Conservation (phyloP, 2,797 vertebrate species). For the Myoxocephalus aenaeus region DNA sequence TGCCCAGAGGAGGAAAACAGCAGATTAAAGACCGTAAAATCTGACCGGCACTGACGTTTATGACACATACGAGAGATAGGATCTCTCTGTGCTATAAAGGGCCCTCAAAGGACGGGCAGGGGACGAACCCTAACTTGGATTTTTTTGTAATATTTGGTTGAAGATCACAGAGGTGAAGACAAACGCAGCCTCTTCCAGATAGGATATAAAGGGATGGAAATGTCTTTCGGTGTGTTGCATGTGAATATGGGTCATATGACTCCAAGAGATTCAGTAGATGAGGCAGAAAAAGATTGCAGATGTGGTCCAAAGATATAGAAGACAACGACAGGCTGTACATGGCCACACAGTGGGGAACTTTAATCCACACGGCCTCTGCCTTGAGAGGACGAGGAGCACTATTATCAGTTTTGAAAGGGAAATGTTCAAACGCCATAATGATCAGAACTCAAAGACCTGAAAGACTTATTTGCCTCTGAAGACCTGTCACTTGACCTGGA, state of each 20-base stretch:
- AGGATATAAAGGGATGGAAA: conserved; percentile 25
- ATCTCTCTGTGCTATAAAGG: conserved; percentile 4
- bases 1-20: conserved; percentile 22
- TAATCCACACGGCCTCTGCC: neutral
- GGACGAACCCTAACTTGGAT: conserved; percentile 17
- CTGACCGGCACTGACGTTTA: neutral
- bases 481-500: neutral
- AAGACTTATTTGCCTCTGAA: neutral
- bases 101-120: conserved; percentile 14
- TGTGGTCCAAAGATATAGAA: conserved; percentile 22
- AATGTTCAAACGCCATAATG: neutral
- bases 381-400: neutral
- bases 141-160: neutral
- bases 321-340: neutral
- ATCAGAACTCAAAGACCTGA: neutral
- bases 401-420: neutral
- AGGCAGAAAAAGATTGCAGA: conserved; percentile 43
- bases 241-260: conserved; percentile 55
- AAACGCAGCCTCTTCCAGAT: conserved; percentile 43
- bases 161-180: conserved; percentile 30
- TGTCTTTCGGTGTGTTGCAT: conserved; percentile 49
- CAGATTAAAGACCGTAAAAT: conserved; percentile 14
- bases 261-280: conserved; percentile 28
- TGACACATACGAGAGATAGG: neutral
- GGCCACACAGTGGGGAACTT: neutral